phyloP scores from a whole-genome alignment of 2,888 invertebrate genomes.

The Balanococcus diminutus region DNA sequence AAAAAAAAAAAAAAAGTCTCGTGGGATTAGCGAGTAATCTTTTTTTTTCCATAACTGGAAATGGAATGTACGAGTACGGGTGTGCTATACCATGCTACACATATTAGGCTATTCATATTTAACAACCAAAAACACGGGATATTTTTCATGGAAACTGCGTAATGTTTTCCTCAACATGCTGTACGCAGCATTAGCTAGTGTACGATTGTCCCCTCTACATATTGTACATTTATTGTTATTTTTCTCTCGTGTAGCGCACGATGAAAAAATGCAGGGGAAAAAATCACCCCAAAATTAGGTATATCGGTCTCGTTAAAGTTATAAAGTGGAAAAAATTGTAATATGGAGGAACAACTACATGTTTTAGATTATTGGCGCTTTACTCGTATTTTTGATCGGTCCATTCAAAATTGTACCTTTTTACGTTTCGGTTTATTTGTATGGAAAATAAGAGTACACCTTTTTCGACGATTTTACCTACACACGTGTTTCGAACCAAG shows the following conservation, averaged over 20 bases:
- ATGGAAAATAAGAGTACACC: neutral
- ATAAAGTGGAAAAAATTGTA: neutral
- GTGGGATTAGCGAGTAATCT: neutral
- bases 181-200: neutral
- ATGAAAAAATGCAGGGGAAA: neutral
- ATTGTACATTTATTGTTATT: neutral
- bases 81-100: neutral
- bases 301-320: neutral
- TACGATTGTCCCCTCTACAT: neutral
- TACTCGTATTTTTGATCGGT: neutral
- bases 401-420: neutral
- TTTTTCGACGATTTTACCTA: neutral
- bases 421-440: neutral
- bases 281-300: neutral
- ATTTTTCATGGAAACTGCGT: neutral
- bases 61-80: neutral
- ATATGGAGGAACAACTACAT: neutral
- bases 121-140: constrained; percentile 1
- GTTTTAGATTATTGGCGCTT: constrained; percentile 1
- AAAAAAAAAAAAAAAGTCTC: neutral
- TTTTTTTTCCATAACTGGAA: neutral
- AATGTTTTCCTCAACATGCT: neutral
- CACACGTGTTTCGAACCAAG: neutral
- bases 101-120: neutral
- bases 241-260: neutral